These are phyloP conservation scores for Pyrocoelia pectoralis DNA, from an alignment of 2,888 invertebrate genomes.

Conservation along the genomic window DNA sequence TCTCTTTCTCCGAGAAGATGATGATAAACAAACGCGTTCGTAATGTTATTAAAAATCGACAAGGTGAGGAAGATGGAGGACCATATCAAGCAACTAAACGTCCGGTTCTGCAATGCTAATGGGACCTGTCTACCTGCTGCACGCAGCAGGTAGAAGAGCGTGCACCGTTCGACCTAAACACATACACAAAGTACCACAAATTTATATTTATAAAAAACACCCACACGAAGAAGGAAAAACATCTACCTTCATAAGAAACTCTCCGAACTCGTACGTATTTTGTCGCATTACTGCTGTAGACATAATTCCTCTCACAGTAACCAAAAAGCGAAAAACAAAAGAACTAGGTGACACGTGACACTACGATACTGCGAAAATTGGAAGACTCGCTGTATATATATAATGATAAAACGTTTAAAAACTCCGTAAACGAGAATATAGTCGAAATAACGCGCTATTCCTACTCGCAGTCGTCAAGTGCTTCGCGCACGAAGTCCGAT, in stretches of 20 bases:
- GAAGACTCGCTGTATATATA: conserved; percentile 56
- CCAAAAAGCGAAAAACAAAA: conserved; percentile 14
- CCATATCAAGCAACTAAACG: conserved; percentile 24
- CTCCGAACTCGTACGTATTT: conserved; percentile 79
- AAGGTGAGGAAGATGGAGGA: conserved; percentile 8
- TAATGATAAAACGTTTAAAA: not conserved
- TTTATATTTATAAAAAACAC: conserved; percentile 20
- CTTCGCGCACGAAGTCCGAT: conserved; percentile 67
- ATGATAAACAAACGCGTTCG: conserved; percentile 33
- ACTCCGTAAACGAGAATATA: conserved; percentile 13
- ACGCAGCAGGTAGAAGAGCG: conserved; percentile 34
- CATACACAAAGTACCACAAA: conserved; percentile 29
- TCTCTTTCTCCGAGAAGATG: conserved; percentile 47
- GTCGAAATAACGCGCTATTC: conserved; percentile 59
- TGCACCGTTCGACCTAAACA: conserved; percentile 20
- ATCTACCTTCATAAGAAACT: conserved; percentile 75
- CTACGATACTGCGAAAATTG: conserved; percentile 63
- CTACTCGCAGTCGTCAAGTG: conserved; percentile 66
- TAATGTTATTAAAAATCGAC: conserved; percentile 9
- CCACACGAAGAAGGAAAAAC: conserved; percentile 27
- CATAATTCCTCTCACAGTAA: conserved; percentile 60
- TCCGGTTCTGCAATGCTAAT: conserved; percentile 46
- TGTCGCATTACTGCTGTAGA: conserved; percentile 82
- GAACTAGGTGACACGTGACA: conserved; percentile 30
- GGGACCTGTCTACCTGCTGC: conserved; percentile 39